phyloP scores from a whole-genome alignment of 35 echinoderm and acorn worm genomes.

The Heliocidaris tuberculata region DNA sequence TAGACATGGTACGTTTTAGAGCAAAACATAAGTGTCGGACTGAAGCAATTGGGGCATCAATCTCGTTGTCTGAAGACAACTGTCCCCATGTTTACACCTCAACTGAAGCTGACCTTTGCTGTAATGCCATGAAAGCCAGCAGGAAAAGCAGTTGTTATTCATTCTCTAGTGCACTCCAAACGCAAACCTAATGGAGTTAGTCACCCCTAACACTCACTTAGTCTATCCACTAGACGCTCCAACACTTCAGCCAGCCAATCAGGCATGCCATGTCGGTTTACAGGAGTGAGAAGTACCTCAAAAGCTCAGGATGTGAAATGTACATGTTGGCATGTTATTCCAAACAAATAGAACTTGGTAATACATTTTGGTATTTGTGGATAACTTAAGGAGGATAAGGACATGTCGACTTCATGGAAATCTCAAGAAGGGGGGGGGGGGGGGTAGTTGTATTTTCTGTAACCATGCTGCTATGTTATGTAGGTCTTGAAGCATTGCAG shows the following conservation, averaged over 20 bases:
- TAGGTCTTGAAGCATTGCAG: neutral
- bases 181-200: conserved; percentile 1
- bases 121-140: neutral
- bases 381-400: neutral
- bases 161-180: conserved; percentile 10
- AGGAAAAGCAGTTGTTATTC: conserved; percentile 38
- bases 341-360: neutral
- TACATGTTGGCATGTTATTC: neutral
- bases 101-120: neutral
- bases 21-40: neutral
- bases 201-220: neutral
- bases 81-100: conserved; percentile 15
- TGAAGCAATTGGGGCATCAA: neutral
- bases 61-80: neutral
- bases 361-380: neutral
- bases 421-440: neutral
- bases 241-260: neutral
- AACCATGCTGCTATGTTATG: neutral
- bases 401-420: neutral
- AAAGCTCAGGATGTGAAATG: neutral
- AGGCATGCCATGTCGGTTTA: neutral
- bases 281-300: neutral
- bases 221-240: neutral
- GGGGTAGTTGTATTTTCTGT: neutral
- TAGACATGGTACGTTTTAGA: neutral